phyloP scores from a whole-genome alignment of 2,113 vertebrate genomes.

The Enhydra lutris region DNA sequence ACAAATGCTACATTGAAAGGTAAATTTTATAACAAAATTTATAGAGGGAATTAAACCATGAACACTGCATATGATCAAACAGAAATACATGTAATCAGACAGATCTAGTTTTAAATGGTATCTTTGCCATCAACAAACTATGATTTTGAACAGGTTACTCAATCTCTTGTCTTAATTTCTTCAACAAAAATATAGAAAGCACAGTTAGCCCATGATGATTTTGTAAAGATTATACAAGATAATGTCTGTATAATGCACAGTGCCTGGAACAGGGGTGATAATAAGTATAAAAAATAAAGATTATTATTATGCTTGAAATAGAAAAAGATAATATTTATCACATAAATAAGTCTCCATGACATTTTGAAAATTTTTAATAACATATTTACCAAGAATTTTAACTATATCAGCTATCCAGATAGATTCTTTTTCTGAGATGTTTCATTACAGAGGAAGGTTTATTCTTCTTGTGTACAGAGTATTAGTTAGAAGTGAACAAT shows the following conservation, averaged over 20 bases:
- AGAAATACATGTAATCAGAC: not conserved
- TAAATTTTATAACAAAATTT: not conserved
- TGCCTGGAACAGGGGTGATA: not conserved
- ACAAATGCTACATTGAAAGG: not conserved
- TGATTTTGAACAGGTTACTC: not conserved
- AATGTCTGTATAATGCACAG: not conserved
- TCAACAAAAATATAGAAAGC: not conserved
- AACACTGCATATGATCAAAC: not conserved
- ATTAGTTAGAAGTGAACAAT: not conserved
- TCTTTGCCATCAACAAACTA: not conserved
- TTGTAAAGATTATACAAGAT: not conserved
- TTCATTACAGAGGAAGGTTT: not conserved
- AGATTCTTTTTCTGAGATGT: not conserved
- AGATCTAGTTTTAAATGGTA: not conserved
- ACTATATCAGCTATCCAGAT: not conserved
- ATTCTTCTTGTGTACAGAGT: not conserved
- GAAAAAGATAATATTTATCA: not conserved
- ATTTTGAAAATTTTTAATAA: not conserved
- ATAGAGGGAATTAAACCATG: not conserved
- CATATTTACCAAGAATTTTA: not conserved
- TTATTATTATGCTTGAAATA: not conserved
- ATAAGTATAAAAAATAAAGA: not conserved
- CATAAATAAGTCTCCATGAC: not conserved
- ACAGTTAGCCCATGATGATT: not conserved
- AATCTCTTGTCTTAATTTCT: not conserved